Percentiles rank a stretch among this genome's conserved stretches.
Conservation (phyloP, 1,140 invertebrate genomes). For the Pinna nobilis region DNA sequence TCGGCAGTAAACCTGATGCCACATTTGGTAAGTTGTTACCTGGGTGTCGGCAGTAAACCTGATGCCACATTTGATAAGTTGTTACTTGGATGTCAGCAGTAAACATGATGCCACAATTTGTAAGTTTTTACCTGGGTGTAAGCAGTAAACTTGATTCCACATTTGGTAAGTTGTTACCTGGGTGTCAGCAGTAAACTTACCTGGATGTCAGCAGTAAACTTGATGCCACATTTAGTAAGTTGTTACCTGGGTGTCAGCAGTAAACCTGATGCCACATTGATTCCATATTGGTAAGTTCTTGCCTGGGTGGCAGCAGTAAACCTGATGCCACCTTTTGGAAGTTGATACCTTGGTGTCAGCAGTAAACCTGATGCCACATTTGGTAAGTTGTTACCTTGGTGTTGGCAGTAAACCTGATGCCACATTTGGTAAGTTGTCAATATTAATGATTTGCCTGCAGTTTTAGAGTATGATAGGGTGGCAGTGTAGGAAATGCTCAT, state of each 20-base stretch:
- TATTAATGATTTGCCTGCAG: too few species aligned
- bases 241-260: too few species aligned
- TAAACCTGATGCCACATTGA: too few species aligned
- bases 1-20: conserved; percentile 46
- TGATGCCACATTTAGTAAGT: too few species aligned
- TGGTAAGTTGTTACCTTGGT: background rate
- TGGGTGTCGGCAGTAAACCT: background rate
- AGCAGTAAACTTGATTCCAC: background rate
- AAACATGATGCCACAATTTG: background rate
- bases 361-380: background rate
- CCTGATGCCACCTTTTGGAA: conserved; percentile 49
- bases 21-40: conserved; percentile 47
- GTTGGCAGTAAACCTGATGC: background rate
- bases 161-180: too few species aligned
- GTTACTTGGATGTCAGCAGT: background rate
- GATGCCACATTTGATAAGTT: background rate
- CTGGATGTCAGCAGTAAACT: too few species aligned
- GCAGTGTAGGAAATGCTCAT: too few species aligned
- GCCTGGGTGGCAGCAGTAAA: conserved; percentile 41
- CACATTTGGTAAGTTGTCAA: background rate
- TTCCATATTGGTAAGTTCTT: too few species aligned
- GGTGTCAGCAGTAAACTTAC: too few species aligned
- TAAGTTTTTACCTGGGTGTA: background rate
- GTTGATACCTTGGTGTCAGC: background rate
- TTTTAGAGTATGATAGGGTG: too few species aligned